Percentiles rank a stretch among this genome's conserved stretches.
Evolutionary conservation across 2,113 vertebrate species (phyloP).

Genomic region (Microcebus lehilahytsara): DNA sequence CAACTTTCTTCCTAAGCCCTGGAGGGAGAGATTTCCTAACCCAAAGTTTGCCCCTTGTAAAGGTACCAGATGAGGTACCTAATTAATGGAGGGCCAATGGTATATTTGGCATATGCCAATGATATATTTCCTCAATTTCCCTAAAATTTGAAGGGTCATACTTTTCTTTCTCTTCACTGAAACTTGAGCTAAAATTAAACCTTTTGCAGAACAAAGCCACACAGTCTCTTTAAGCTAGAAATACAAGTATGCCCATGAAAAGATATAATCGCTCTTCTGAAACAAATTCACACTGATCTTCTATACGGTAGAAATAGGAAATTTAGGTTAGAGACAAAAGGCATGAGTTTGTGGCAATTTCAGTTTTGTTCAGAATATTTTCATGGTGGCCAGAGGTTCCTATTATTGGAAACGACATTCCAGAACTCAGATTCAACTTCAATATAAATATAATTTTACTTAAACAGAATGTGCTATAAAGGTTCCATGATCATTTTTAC

Average conservation of each 20-base stretch:
- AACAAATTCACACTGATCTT: conserved; percentile 65
- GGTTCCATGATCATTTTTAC: background rate
- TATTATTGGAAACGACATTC: conserved; percentile 9
- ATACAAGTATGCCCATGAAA: conserved; percentile 29
- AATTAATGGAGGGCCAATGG: accelerated
- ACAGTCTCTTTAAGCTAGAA: conserved; percentile 45
- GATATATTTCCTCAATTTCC: background rate
- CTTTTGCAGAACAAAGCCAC: conserved; percentile 8
- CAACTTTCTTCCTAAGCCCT: background rate
- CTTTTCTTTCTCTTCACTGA: conserved; percentile 54
- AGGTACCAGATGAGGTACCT: background rate
- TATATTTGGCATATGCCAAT: background rate
- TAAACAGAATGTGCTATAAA: background rate
- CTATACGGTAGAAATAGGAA: conserved; percentile 46
- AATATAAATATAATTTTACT: background rate
- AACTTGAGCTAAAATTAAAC: conserved; percentile 57
- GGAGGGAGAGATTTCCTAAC: accelerated
- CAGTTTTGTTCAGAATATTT: background rate
- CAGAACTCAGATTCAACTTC: background rate
- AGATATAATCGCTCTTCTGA: conserved; percentile 50
- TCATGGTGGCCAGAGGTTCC: background rate
- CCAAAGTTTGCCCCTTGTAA: background rate
- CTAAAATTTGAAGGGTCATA: conserved; percentile 32
- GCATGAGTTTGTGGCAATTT: background rate
- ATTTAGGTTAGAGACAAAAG: conserved; percentile 60